Evolutionary conservation across 1,140 invertebrate genomes (phyloP).

Genomic region (Lasaia peninsularis): DNA sequence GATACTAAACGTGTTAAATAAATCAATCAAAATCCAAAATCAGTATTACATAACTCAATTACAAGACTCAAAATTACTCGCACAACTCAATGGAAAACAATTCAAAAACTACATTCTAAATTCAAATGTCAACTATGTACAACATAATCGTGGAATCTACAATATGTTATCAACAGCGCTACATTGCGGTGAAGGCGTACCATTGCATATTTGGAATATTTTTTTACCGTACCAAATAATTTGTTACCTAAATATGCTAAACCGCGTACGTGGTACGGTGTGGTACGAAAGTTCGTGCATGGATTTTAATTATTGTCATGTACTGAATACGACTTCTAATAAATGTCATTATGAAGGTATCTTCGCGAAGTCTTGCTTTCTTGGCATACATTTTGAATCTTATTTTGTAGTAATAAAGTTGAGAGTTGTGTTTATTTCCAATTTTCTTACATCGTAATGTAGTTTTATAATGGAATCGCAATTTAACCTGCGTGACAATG

Average conservation of each 20-base stretch:
- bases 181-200: constrained; percentile 14
- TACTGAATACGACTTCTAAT: constrained; percentile 72
- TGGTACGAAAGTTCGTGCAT: constrained; percentile 70
- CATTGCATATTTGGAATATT: constrained; percentile 44
- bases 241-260: constrained; percentile 65
- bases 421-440: constrained; percentile 18
- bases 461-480: constrained; percentile 67
- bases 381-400: constrained; percentile 18
- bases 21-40: too few species aligned
- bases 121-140: constrained; percentile 4
- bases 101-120: constrained; percentile 5
- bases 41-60: too few species aligned
- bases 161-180: constrained; percentile 2
- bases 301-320: constrained; percentile 75
- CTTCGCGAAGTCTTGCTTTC: constrained; percentile 29
- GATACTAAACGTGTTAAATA: too few species aligned
- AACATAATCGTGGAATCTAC: constrained; percentile 11
- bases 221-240: constrained; percentile 58
- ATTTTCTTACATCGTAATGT: constrained; percentile 33
- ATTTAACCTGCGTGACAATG: constrained; percentile 70
- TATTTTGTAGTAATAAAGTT: constrained; percentile 27
- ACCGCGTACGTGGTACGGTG: constrained; percentile 58
- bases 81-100: background rate
- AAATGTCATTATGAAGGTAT: constrained; percentile 72
- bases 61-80: too few species aligned